These are phyloP conservation scores for Tribolium madens DNA, from an alignment of 1,140 invertebrate genomes.

Conservation along the genomic window DNA sequence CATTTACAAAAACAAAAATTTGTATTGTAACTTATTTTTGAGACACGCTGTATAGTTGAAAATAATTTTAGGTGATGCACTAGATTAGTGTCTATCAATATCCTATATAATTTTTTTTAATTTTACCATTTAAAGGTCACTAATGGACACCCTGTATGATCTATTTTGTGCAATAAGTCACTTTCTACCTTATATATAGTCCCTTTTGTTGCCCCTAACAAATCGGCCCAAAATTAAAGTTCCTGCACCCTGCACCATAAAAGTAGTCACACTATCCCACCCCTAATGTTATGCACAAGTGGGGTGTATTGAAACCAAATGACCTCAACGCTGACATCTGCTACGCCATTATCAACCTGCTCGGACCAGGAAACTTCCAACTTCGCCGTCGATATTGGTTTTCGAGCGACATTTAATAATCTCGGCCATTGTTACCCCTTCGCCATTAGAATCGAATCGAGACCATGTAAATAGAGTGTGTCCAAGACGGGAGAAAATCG, in stretches of 20 bases:
- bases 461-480: conserved; percentile 30
- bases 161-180: too few relatives aligned
- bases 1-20: too few relatives aligned
- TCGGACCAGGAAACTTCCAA: conserved; percentile 8
- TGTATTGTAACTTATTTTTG: too few relatives aligned
- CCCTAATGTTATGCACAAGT: conserved; percentile 13
- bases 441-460: conserved; percentile 6
- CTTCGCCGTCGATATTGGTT: conserved; percentile 37
- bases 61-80: too few relatives aligned
- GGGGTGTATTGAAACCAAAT: background rate
- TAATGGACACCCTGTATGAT: too few relatives aligned
- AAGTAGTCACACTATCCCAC: background rate
- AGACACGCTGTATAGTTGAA: too few relatives aligned
- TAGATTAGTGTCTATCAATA: too few relatives aligned
- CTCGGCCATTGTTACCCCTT: conserved; percentile 13
- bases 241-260: background rate
- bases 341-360: conserved; percentile 32
- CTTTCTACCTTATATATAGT: too few relatives aligned
- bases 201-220: too few relatives aligned
- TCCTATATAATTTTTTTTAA: too few relatives aligned
- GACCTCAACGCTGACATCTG: conserved; percentile 39
- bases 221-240: too few relatives aligned
- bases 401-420: conserved; percentile 44
- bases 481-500: background rate
- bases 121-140: too few relatives aligned